Base-by-base conservation (phyloP, 2,797 vertebrate species). In the Enteromius mattozi region DNA sequence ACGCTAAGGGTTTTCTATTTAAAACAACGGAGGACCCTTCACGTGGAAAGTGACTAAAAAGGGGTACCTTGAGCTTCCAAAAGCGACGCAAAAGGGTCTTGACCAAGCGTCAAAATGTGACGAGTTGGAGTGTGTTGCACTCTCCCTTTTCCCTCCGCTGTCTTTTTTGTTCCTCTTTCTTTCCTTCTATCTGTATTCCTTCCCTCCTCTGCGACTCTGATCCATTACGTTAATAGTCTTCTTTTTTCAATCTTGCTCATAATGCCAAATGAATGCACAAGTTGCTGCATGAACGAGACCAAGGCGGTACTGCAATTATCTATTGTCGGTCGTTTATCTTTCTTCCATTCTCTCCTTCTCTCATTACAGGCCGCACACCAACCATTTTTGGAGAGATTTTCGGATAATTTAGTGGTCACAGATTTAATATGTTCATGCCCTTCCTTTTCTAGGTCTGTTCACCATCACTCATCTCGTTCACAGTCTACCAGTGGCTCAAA, bases 241-340 rank as follows among this genome's bases (percentile, higher is more conserved):
- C 87, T 86, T 86, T 86, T 84, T 87, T 78, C 85, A 88, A 86
- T 74, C 78, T 83, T 76, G 78, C 51, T 82, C 88, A 91, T 91
- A 90, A 87, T 88, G 74, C 78, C 86, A 85, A 66, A 85, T 80
- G 82, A 87, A 86, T 81, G 79, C 81, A 84, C 70, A 80, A 66
- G 69, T 85, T 86, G 77, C 79, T 78, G 49, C 72, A 81, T 42
- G 83, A 88, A 86, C 27, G 35, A 86, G 80, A 59, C 79, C 78
- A 80, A 79, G 70, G 71, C 71, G 72, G 56, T 49, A 54, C 74
- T 86, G 89, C 87, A 93, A 95, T 95, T 92, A 94, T 93, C 92
- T 87, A 84, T 90, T 89, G 90, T 89, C 86, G 88, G 87, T 86
- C 82, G 75, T 94, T 93, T 89, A 93, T 94, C 91, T 92, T 87